A percentile compares a stretch with the other conserved stretches of the same genome.
These are phyloP conservation scores for Bhutanitis thaidina DNA, from an alignment of 2,888 invertebrate genomes.

Conservation along the genomic window DNA sequence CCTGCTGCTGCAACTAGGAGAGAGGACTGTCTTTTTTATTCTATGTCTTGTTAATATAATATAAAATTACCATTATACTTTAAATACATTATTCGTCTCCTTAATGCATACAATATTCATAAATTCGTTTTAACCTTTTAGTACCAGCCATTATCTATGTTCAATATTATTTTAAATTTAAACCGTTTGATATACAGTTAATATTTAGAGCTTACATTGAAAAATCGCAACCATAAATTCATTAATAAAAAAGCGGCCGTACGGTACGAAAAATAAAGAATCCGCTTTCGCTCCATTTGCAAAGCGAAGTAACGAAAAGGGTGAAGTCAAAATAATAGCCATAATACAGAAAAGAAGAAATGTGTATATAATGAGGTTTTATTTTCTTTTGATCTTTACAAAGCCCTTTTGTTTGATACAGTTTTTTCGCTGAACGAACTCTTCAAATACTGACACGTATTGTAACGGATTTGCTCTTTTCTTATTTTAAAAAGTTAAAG, in stretches of 20 bases:
- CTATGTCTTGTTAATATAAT: too few species aligned
- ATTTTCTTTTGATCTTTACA: slow-evolving; percentile 28
- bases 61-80: too few species aligned
- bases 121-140: too few species aligned
- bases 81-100: too few species aligned
- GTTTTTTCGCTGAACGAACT: slow-evolving; percentile 15
- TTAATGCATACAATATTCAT: too few species aligned
- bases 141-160: too few species aligned
- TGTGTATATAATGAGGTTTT: slow-evolving; percentile 33
- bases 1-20: too few species aligned
- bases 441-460: slow-evolving; percentile 15
- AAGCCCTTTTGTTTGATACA: slow-evolving; percentile 23
- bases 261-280: slow-evolving; percentile 23
- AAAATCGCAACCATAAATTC: slow-evolving; percentile 1
- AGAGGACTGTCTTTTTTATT: too few species aligned
- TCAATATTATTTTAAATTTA: too few species aligned
- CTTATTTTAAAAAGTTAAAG: too few species aligned
- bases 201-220: background rate
- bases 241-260: slow-evolving; percentile 5
- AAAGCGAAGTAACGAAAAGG: slow-evolving; percentile 24
- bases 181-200: background rate
- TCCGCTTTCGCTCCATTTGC: slow-evolving; percentile 21
- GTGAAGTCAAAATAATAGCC: slow-evolving; percentile 28
- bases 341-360: slow-evolving; percentile 24
- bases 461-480: background rate